These are phyloP conservation scores for Notodonta dromedarius DNA, from an alignment of 2,888 invertebrate genomes.

Conservation along the genomic window DNA sequence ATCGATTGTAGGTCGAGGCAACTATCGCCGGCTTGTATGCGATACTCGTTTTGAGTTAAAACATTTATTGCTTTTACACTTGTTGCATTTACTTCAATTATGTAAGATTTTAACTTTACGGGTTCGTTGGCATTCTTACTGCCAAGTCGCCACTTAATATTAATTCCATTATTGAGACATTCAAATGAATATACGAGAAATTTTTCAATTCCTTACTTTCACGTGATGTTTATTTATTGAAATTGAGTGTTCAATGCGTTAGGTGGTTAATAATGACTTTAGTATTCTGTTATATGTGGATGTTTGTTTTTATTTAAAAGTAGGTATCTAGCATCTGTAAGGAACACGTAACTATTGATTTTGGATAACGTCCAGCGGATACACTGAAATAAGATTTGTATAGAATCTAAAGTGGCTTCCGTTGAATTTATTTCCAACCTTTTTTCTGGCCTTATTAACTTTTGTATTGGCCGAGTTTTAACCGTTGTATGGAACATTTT, in stretches of 20 bases:
- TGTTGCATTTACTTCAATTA: conserved; percentile 14
- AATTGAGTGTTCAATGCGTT: not conserved
- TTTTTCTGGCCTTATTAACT: not conserved
- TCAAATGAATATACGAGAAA: not conserved
- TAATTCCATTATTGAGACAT: not conserved
- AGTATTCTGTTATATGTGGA: not conserved
- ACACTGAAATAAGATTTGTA: conserved; percentile 47
- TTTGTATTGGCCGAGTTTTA: not conserved
- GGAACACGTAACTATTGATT: conserved; percentile 35
- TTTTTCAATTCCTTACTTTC: conserved; percentile 7
- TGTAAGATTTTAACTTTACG: conserved; percentile 7
- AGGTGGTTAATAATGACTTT: not conserved
- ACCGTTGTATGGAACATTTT: no score
- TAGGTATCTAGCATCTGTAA: conserved; percentile 15
- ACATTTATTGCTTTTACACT: conserved; percentile 11
- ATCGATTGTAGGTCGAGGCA: conserved; percentile 31
- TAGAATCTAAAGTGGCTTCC: conserved; percentile 3
- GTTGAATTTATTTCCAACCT: not conserved
- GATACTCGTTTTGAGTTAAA: conserved; percentile 10
- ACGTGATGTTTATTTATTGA: conserved; percentile 6
- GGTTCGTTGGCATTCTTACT: not conserved
- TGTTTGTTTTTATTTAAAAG: conserved; percentile 27
- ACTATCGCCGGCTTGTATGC: conserved; percentile 18
- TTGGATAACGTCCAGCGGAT: conserved; percentile 57
- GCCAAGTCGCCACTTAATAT: not conserved